Conservation (phyloP, 2,113 vertebrate species). For the Podocnemis expansa region DNA sequence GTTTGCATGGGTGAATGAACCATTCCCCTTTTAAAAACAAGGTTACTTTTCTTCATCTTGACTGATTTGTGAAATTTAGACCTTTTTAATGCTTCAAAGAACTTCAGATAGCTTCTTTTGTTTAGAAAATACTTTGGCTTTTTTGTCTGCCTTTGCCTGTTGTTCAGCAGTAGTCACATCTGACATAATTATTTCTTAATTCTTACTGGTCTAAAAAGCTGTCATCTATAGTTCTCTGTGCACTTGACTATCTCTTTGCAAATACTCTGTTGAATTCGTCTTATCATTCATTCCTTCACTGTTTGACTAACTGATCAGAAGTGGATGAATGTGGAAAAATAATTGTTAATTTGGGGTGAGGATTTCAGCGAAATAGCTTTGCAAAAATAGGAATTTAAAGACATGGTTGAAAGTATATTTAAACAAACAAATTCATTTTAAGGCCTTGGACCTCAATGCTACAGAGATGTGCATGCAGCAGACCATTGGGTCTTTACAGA, state of each 20-base stretch:
- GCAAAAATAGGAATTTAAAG: neutral
- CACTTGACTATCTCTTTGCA: neutral
- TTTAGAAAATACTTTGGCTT: neutral
- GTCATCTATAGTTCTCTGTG: neutral
- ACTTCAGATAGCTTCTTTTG: neutral
- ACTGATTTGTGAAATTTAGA: neutral
- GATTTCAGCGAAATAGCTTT: neutral
- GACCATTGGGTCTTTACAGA: neutral
- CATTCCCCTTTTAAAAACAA: neutral
- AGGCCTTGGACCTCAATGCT: neutral
- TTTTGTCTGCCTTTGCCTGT: neutral
- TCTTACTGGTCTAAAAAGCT: neutral
- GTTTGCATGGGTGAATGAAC: rapidly evolving
- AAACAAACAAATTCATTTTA: neutral
- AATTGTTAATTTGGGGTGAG: neutral
- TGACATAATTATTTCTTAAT: neutral
- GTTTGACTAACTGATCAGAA: neutral
- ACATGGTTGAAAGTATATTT: neutral
- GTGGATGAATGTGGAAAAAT: no score
- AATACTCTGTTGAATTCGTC: neutral
- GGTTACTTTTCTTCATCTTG: neutral
- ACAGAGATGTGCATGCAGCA: neutral
- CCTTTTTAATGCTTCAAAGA: neutral
- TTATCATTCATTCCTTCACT: neutral
- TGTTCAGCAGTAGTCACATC: neutral